Evolutionary conservation across 2,113 vertebrate species (phyloP).

Genomic region (Hyla sarda): DNA sequence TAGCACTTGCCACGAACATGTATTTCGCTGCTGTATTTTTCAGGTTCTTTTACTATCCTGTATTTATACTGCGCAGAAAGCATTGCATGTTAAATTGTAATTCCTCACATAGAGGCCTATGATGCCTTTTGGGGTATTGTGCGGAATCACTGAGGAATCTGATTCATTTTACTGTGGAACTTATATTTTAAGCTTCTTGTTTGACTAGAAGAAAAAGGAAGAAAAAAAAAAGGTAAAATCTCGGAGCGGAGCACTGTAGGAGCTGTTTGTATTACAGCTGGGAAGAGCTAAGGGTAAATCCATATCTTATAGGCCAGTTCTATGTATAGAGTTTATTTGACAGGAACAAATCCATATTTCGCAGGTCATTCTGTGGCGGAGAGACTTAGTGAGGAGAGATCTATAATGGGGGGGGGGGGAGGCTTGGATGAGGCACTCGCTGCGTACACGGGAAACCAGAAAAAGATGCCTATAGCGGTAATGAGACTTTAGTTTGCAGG

Average conservation of each 20-base stretch:
- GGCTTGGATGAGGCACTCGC: neutral
- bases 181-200: slow-evolving; percentile 38
- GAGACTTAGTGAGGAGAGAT: slow-evolving; percentile 28
- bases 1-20: slow-evolving; percentile 18
- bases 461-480: slow-evolving; percentile 19
- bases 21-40: slow-evolving; percentile 26
- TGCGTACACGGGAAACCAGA: neutral
- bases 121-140: slow-evolving; percentile 32
- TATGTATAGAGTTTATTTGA: slow-evolving; percentile 51
- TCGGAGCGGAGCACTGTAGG: neutral
- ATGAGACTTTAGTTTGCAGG: slow-evolving; percentile 24
- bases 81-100: slow-evolving; percentile 26
- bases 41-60: neutral
- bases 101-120: neutral
- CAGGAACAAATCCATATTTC: slow-evolving; percentile 51
- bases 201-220: slow-evolving; percentile 10
- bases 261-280: slow-evolving; percentile 30
- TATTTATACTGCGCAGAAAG: slow-evolving; percentile 14
- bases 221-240: neutral
- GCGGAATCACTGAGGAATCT: slow-evolving; percentile 13
- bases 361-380: slow-evolving; percentile 27
- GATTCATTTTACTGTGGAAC: slow-evolving; percentile 10
- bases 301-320: slow-evolving; percentile 52
- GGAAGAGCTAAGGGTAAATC: slow-evolving; percentile 49
- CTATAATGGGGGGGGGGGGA: slow-evolving; percentile 15